Evolutionary conservation across 2,113 vertebrate species (phyloP), one percentile per base, ranked within the genome.

Genomic region (Chunga burmeisteri): DNA sequence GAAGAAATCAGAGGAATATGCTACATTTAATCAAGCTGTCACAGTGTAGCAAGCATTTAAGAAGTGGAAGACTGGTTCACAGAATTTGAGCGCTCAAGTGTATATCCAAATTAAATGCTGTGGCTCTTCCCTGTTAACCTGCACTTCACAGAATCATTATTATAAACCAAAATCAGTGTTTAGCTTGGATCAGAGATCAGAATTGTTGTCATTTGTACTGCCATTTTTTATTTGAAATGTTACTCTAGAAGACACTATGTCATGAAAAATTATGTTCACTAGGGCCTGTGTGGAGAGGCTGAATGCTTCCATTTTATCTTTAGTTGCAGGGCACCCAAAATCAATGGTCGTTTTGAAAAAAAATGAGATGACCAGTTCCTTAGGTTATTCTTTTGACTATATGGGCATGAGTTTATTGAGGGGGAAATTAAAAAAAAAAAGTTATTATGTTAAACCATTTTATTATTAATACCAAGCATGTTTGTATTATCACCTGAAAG

Each of bases 241-340:
- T 40, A 49, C 14, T 46, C 10, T 44, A 56, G 13, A 62, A 58
- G 27, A 49, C 49, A 30, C 5, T 73, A 6, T 0, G 0, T 86
- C 0, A 38, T 59, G 49, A 68, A 53, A 75, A 68, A 61, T 34
- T 34, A 32, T 0, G 0, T 90, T 81, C 7, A 20, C 49, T 47
- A 26, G 11, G 29, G 13, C 30, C 61, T 93, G 8, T 42, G 44
- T 68, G 49, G 74, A 73, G 40, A 67, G 14, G 19, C 26, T 52
- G 9, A 44, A 26, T 25, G 16, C 12, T 92, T 74, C 34, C 6
- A 6, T 75, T 74, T 63, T 46, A 42, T 50, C 40, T 59, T 59
- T 46, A 59, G 13, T 32, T 61, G 4, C 23, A 56, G 16, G 6
- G 34, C 21, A 66, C 46, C 11, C 42, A 58, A 44, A 88, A 63